Base-by-base conservation (phyloP, 2,888 invertebrate genomes). In the Hydropsyche betteni region DNA sequence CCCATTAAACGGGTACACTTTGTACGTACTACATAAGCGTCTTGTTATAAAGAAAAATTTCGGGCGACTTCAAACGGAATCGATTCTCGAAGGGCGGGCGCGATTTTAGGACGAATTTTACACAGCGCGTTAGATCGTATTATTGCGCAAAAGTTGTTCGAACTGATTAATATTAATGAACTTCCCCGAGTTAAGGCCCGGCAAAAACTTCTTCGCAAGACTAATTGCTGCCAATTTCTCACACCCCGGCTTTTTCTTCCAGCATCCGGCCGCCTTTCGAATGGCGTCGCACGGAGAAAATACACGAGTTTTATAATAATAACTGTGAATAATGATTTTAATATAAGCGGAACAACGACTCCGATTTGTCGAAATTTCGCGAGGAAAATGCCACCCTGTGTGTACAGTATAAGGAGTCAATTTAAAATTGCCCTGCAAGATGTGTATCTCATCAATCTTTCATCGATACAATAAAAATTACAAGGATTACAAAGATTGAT, bases 151-250 rank as follows among this genome's bases (percentile, higher is more conserved):
- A 64, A 64, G 64, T 64, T 64, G 36, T 64, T 36, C 64, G 64
- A 36, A 64, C 36, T 64, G 36, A 64, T 64, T 36, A 64, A 64
- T 64, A 64, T 64, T 64, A 64, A 64, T 64, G 64, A 64, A 64
- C 36, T 64, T 64, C 34, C 64, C 34, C 34, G 16, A 64, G 64
- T 64, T 64, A 10, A n/a, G 34, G 64, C 64, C 61, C 64, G 10
- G n/a, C 36, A 64, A 64, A 64, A 64, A 64, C 64, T 64, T 64
- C 64, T 36, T 64, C 36, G 64, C 58, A 58, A 58, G 36, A 64
- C 64, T 64, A 64, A 64, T 64, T 36, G 36, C 64, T 64, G 64
- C 64, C 34, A 64, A 64, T 64, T 64, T 64, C 36, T 34, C 64
- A 58, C 58, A 58, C 58, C 58, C 58, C 24, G 8, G 58, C 58